Percentiles rank a stretch among this genome's conserved stretches.
phyloP scores from a whole-genome alignment of 2,797 vertebrate genomes.

The Phrynocephalus forsythii region DNA sequence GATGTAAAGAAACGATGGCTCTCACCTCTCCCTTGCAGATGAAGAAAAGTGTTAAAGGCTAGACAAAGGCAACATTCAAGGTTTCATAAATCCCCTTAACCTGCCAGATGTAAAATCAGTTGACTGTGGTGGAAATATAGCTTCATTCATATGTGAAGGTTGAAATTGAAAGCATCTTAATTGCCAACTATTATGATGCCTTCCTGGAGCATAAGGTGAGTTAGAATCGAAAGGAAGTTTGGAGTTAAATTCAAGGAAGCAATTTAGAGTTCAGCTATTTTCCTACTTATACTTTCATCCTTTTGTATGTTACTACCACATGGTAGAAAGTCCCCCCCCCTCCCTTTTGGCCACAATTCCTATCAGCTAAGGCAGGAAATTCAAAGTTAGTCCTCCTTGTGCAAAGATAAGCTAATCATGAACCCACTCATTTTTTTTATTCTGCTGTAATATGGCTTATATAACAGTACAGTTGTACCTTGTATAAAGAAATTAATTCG shows the following conservation, averaged over 20 bases:
- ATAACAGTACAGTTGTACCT: too few species aligned
- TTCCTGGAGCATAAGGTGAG: conserved; percentile 54
- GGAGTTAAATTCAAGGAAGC: conserved; percentile 23
- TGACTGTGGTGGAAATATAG: conserved; percentile 65
- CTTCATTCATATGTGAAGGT: conserved; percentile 65
- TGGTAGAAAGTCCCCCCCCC: background rate
- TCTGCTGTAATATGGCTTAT: too few species aligned
- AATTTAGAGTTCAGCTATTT: conserved; percentile 13
- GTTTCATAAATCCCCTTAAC: conserved; percentile 69
- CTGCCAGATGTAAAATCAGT: conserved; percentile 77
- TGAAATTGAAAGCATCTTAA: conserved; percentile 55
- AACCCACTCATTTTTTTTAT: too few species aligned
- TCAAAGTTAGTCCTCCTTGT: too few species aligned
- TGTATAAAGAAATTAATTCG: too few species aligned
- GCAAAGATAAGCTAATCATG: too few species aligned
- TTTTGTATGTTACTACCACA: conserved; percentile 5
- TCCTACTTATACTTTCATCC: background rate
- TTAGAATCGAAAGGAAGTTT: conserved; percentile 18
- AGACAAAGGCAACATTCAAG: conserved; percentile 75
- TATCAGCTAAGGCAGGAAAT: too few species aligned
- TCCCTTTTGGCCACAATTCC: background rate
- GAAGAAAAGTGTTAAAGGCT: conserved; percentile 41
- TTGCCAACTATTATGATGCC: conserved; percentile 48
- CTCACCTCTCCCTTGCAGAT: conserved; percentile 41
- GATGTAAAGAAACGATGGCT: conserved; percentile 63